These are phyloP conservation scores for Seira sanloemensis DNA, from an alignment of 2,888 invertebrate species.

Conservation along the genomic window DNA sequence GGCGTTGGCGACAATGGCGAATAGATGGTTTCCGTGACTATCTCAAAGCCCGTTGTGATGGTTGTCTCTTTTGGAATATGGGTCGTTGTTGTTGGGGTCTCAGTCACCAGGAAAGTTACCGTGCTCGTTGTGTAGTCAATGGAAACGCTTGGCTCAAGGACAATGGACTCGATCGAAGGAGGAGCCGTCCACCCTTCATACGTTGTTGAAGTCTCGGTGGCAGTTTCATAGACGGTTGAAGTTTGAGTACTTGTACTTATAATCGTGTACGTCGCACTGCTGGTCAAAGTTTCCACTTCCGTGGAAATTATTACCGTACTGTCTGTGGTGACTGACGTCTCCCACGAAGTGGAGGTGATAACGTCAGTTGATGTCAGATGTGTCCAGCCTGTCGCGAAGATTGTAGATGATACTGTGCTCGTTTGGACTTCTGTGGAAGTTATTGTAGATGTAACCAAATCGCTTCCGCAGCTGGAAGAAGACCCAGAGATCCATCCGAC, in stretches of 20 bases:
- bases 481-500: background rate
- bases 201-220: background rate
- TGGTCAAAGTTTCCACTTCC: background rate
- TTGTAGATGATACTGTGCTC: background rate
- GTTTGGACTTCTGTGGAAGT: background rate
- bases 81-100: slow-evolving; percentile 26
- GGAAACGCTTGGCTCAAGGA: slow-evolving; percentile 18
- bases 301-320: background rate
- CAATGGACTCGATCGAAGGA: background rate
- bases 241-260: background rate
- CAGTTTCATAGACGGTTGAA: background rate
- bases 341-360: background rate
- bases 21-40: slow-evolving; percentile 3
- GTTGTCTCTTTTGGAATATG: background rate
- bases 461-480: background rate
- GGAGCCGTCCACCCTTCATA: background rate
- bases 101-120: slow-evolving; percentile 9
- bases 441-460: background rate
- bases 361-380: background rate
- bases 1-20: slow-evolving; percentile 5
- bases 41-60: slow-evolving; percentile 8
- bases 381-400: background rate
- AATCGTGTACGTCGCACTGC: background rate
- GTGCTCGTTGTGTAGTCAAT: slow-evolving; percentile 12
- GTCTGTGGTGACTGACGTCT: background rate